Base-by-base conservation (phyloP, 2,797 vertebrate species). In the Melanotaenia maccullochi region DNA sequence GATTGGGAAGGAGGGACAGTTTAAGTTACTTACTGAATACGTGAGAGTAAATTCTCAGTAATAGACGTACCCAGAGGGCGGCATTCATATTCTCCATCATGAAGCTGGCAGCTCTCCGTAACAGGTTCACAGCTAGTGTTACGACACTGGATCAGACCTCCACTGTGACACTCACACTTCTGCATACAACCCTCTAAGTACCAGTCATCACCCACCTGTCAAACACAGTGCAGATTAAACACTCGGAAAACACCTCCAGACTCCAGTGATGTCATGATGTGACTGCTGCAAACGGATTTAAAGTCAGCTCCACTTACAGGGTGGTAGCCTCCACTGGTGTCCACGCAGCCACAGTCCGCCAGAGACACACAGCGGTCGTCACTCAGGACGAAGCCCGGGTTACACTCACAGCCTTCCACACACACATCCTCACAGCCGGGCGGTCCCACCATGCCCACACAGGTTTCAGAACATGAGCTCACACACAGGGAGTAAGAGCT, bases 401-500 rank as follows among this genome's bases (percentile, higher is more conserved):
- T 51, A 76, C 96, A 96, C 65, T 91, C 49, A 3, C 96, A 96
- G 4, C 94, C 95, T 74, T 96, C 96, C 61, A 96, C 88, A 5
- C 95, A 96, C 14, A 86, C 59, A 1, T 90, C 63, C 22, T 79
- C 56, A 60, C 95, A 96, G 71, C 93, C 93, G 0, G 89, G 63
- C 0, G 86, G 78, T 16, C 85, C 84, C 0, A 62, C 71, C 51
- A 83, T 66, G 0, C 85, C 86, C 9, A 91, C 58, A 79, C 96
- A 96, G 0, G 95, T 95, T 63, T 94, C 90, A 0, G 96, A 94
- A 79, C 96, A 96, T 0, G 85, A 76, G 20, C 84, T 94, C 78
- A 88, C 80, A 49, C 96, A 96, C 56, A 95, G 73, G 2, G 94
- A 91, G 85, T 96, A 96, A 59, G 87, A 93, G 89, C 95, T 96